Conservation (phyloP, 2,113 vertebrate species). For the Phylloscopus trochilus region DNA sequence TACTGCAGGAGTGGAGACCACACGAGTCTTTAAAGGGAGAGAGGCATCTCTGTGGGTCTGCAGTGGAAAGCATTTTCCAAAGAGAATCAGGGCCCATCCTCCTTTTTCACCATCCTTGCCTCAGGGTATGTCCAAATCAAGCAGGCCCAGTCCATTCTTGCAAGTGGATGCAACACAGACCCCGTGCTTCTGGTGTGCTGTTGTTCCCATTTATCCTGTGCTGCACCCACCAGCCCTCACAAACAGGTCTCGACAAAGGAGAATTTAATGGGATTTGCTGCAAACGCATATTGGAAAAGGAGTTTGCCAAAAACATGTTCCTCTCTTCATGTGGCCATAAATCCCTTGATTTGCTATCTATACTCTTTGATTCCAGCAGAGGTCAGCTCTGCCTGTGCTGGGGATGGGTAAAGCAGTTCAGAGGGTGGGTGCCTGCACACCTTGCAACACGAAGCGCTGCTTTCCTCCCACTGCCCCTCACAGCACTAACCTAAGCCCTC, state of each 20-base stretch:
- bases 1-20: background rate
- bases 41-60: background rate
- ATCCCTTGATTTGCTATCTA: background rate
- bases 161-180: background rate
- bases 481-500: background rate
- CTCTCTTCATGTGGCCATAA: background rate
- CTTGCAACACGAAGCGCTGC: background rate
- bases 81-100: background rate
- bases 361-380: background rate
- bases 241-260: background rate
- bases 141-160: background rate
- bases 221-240: background rate
- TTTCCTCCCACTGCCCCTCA: background rate
- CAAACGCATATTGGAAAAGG: background rate
- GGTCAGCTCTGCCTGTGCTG: background rate
- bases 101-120: background rate
- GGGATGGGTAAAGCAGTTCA: background rate
- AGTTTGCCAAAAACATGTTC: background rate
- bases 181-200: accelerated
- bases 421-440: background rate
- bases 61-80: background rate
- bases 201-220: background rate
- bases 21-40: background rate
- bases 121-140: background rate
- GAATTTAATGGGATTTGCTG: background rate